Conservation (phyloP, 2,797 vertebrate species). For the Dipus sagitta region DNA sequence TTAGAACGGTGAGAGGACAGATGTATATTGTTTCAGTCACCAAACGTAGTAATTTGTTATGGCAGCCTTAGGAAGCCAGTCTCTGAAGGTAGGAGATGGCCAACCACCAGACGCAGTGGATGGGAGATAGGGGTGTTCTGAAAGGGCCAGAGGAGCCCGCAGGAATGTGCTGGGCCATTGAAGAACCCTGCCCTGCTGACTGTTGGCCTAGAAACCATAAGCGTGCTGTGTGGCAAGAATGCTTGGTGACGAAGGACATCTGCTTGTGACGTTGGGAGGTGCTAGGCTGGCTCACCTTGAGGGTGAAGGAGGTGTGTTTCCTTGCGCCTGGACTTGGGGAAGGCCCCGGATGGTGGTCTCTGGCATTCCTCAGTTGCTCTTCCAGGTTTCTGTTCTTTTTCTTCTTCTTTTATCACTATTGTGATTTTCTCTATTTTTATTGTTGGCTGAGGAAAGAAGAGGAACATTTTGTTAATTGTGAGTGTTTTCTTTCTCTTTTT, state of each 20-base stretch:
- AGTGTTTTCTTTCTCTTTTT: background rate
- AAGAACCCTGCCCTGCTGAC: background rate
- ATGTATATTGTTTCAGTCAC: background rate
- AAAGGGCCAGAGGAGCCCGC: background rate
- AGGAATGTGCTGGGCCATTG: background rate
- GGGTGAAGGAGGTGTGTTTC: background rate
- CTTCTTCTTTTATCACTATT: background rate
- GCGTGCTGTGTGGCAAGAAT: background rate
- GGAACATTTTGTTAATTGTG: slow-evolving; percentile 38
- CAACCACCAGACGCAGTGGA: background rate
- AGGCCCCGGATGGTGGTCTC: background rate
- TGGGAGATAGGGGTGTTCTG: background rate
- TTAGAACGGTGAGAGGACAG: background rate
- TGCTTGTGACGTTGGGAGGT: background rate
- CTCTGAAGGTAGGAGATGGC: background rate
- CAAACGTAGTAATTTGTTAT: background rate
- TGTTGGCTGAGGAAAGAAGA: slow-evolving; percentile 33
- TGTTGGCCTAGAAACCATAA: background rate
- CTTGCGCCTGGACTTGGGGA: background rate
- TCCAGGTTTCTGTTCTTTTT: background rate
- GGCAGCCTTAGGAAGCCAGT: background rate
- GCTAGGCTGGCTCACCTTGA: background rate
- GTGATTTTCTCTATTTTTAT: background rate
- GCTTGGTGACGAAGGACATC: background rate
- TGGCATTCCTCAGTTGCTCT: background rate